Evolutionary conservation across 2,113 vertebrate genomes (phyloP).

Genomic region (Monarcha castaneiventris): DNA sequence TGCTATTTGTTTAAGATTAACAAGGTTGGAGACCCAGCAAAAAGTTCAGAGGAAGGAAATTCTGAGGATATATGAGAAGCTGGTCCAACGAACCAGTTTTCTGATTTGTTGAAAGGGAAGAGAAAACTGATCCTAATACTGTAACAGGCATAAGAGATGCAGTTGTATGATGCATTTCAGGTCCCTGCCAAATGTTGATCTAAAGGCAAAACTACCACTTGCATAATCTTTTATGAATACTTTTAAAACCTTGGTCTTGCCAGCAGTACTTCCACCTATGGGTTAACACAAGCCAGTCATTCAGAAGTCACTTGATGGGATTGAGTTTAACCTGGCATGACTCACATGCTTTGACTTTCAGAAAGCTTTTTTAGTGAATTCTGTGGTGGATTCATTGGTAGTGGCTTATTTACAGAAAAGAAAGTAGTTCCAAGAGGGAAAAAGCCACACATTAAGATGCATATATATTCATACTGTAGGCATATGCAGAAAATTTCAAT

Average conservation of each 20-base stretch:
- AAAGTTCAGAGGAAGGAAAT: neutral
- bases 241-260: neutral
- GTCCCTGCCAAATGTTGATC: neutral
- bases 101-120: neutral
- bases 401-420: neutral
- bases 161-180: neutral
- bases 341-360: neutral
- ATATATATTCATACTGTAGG: slow-evolving; percentile 32
- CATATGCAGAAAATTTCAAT: slow-evolving; percentile 32
- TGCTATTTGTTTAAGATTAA: neutral
- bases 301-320: neutral
- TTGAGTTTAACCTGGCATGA: neutral
- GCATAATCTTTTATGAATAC: neutral
- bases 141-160: neutral
- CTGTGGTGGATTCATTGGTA: neutral
- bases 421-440: neutral
- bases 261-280: neutral
- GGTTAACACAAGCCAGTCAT: neutral
- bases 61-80: neutral
- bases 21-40: neutral
- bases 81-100: neutral
- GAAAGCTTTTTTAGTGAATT: neutral
- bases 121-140: neutral
- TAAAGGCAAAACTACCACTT: neutral
- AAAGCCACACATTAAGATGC: neutral